Conservation (phyloP, 1,140 invertebrate species). For the Reticulitermes speratus region DNA sequence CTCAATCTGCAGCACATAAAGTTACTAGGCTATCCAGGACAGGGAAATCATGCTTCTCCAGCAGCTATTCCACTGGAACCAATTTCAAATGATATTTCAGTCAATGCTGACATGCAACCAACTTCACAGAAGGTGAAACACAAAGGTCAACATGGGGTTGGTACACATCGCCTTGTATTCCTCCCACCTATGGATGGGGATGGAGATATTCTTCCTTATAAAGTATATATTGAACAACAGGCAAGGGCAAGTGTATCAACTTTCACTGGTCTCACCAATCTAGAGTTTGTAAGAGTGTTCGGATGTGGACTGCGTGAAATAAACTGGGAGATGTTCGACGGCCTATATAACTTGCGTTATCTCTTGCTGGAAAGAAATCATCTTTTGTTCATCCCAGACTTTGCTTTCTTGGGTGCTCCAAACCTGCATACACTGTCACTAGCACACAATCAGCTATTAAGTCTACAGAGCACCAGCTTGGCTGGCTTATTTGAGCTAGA, state of each 20-base stretch:
- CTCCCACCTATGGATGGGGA: neutral
- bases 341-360: conserved; percentile 56
- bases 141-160: neutral
- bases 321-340: conserved; percentile 70
- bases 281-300: conserved; percentile 58
- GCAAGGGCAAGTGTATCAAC: conserved; percentile 50
- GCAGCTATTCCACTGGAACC: neutral
- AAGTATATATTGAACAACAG: conserved; percentile 56
- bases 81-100: neutral
- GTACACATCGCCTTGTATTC: neutral
- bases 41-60: conserved; percentile 21
- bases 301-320: conserved; percentile 60
- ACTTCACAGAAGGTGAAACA: neutral
- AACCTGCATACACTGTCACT: conserved; percentile 62
- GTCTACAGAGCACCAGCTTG: conserved; percentile 63
- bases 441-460: conserved; percentile 60
- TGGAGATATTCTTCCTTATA: conserved; percentile 54
- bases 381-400: conserved; percentile 63
- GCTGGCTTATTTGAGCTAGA: conserved; percentile 64
- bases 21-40: neutral
- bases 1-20: conserved; percentile 29
- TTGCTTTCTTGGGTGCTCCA: conserved; percentile 66
- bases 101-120: neutral
- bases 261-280: conserved; percentile 56
- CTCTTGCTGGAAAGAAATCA: conserved; percentile 63